Evolutionary conservation across 2,797 vertebrate genomes (phyloP).

Genomic region (Chaunax sp.): DNA sequence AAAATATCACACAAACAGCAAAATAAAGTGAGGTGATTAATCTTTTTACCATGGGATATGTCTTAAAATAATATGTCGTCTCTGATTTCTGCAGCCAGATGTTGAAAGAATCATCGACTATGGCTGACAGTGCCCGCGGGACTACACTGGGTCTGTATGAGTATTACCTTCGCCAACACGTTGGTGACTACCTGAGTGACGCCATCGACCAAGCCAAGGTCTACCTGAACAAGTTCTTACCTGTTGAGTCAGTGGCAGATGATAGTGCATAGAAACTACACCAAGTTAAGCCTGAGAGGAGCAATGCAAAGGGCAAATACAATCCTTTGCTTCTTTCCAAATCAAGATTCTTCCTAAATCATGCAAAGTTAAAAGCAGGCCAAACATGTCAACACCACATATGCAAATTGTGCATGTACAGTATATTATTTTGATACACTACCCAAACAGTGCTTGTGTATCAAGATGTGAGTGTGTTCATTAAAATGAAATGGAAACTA

Average conservation of each 20-base stretch:
- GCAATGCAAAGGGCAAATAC: slow-evolving; percentile 60
- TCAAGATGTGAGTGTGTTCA: slow-evolving; percentile 71
- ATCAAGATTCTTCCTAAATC: slow-evolving; percentile 45
- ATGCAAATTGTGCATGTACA: slow-evolving; percentile 76
- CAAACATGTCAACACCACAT: slow-evolving; percentile 57
- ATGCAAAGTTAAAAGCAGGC: slow-evolving; percentile 46
- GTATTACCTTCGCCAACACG: slow-evolving; percentile 60
- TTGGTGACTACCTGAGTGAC: slow-evolving; percentile 53
- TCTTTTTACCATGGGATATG: neutral
- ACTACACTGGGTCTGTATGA: slow-evolving; percentile 70
- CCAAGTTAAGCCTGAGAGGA: slow-evolving; percentile 54
- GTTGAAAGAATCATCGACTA: slow-evolving; percentile 53
- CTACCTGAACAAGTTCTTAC: slow-evolving; percentile 69
- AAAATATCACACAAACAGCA: neutral
- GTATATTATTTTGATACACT: slow-evolving; percentile 75
- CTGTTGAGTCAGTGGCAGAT: slow-evolving; percentile 64
- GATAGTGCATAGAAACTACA: slow-evolving; percentile 58
- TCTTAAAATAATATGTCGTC: neutral
- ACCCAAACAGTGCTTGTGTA: slow-evolving; percentile 66
- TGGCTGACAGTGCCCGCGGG: slow-evolving; percentile 64
- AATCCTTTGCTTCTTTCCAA: slow-evolving; percentile 51
- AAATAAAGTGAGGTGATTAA: neutral
- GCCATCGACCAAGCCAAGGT: slow-evolving; percentile 61
- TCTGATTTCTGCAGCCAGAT: slow-evolving; percentile 60
- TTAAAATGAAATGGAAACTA: slow-evolving; percentile 73